Conservation (phyloP, 2,888 invertebrate genomes). For the Drosophila tanythrix region DNA sequence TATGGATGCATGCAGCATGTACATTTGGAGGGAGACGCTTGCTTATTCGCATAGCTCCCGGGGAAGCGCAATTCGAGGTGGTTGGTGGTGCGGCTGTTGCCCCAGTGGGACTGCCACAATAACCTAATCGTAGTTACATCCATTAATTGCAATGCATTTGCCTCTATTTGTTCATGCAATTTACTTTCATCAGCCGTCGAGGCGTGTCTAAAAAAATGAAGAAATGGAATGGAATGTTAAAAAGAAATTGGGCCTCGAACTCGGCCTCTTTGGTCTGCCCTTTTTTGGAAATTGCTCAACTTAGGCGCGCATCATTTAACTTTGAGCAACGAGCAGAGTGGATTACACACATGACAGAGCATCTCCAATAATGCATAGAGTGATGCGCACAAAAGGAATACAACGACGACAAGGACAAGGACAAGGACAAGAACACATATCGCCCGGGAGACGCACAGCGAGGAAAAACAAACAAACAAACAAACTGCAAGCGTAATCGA, state of each 20-base stretch:
- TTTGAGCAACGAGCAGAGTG: conserved; percentile 75
- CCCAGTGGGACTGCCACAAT: conserved; percentile 30
- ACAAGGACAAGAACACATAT: conserved; percentile 10
- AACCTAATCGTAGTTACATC: conserved; percentile 16
- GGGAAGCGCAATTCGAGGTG: conserved; percentile 28
- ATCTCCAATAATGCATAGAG: conserved; percentile 34
- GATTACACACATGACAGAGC: conserved; percentile 77
- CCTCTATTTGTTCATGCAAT: conserved; percentile 62
- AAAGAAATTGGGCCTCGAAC: conserved; percentile 21
- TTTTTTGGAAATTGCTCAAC: conserved; percentile 63
- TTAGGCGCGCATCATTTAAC: conserved; percentile 80
- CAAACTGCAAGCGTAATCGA: conserved; percentile 65
- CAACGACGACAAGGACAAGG: conserved; percentile 7
- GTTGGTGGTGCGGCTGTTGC: conserved; percentile 5
- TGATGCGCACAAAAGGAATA: conserved; percentile 16
- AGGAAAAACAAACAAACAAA: conserved; percentile 15
- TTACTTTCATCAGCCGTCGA: conserved; percentile 70
- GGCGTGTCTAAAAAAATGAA: conserved; percentile 41
- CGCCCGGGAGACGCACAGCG: background rate
- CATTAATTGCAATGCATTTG: conserved; percentile 54
- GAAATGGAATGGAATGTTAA: conserved; percentile 20
- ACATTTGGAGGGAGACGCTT: background rate
- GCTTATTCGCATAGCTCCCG: background rate
- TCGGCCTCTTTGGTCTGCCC: conserved; percentile 34
- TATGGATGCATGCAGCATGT: background rate